Evolutionary conservation across 2,113 vertebrate species (phyloP), one percentile per base, ranked within the genome.

Genomic region (Furnarius figulus): DNA sequence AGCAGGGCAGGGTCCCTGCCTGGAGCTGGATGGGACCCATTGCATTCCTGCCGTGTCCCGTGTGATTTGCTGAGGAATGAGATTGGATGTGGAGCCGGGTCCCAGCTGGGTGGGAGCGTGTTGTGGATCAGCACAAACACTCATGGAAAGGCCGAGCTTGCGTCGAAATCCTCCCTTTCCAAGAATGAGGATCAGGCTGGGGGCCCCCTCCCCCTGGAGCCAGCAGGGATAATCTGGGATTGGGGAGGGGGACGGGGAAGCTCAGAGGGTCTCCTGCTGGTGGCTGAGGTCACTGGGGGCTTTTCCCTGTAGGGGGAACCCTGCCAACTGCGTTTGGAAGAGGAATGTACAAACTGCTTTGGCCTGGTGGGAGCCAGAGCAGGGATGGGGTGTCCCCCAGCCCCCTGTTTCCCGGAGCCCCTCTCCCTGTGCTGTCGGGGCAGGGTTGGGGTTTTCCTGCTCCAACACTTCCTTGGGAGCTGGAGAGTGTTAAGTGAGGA

Each of bases 61-160:
- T 44, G 88, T 52, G 88, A 46, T 84, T 92, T 80, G 56, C 65
- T 63, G 72, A 71, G 93, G 47, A 79, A 70, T 8, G 24, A 35
- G 56, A 42, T 8, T 63, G 93, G 95, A 70, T 39, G 65, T 3
- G 8, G 67, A 52, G 70, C 87, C 42, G 0, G 6, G 75, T 94
- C 95, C 95, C 94, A 52, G 81, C 96, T 95, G 96, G 96, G 96
- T 92, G 97, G 93, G 96, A 94, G 89, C 24, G 3, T 2, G 59
- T 61, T 39, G 59, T 37, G 59, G 10, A 24, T 53, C 27, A 49
- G 77, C 93, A 27, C 93, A 93, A 82, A 65, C 77, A 23, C 91
- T 73, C 78, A 15, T 7, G 56, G 92, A 88, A 42, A 74, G 87
- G 91, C 78, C 11, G 20, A 52, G 70, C 65, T 49, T 10, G 66